phyloP scores from a whole-genome alignment of 1,140 invertebrate species.

The Mesaphorura yosii region DNA sequence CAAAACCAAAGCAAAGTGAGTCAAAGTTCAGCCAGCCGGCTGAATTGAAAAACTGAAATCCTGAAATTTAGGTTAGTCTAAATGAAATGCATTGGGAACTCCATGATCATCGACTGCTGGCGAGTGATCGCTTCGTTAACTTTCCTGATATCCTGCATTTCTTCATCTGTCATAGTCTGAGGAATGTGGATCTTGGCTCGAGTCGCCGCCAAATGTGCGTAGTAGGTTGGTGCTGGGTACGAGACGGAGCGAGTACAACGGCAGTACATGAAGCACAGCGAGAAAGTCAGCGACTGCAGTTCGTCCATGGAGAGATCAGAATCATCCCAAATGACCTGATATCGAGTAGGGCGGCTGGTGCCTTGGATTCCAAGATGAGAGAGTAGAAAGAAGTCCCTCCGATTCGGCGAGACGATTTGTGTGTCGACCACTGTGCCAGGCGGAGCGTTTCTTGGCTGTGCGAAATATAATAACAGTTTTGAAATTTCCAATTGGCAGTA shows the following conservation, averaged over 20 bases:
- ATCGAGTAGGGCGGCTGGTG: slow-evolving; percentile 41
- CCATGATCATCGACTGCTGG: too few relatives aligned
- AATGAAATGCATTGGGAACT: too few relatives aligned
- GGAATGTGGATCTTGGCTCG: background rate
- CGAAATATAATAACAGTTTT: slow-evolving; percentile 27
- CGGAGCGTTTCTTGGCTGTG: slow-evolving; percentile 52
- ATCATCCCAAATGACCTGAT: slow-evolving; percentile 43
- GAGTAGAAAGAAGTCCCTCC: slow-evolving; percentile 76
- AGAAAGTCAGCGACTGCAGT: slow-evolving; percentile 40
- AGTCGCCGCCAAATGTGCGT: slow-evolving; percentile 1
- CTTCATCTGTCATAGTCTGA: too few relatives aligned
- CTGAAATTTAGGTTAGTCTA: too few relatives aligned
- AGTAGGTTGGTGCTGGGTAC: slow-evolving; percentile 35
- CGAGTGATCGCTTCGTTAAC: too few relatives aligned
- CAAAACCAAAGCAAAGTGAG: too few relatives aligned
- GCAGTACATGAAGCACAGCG: slow-evolving; percentile 42
- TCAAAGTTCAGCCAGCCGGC: too few relatives aligned
- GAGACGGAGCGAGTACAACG: slow-evolving; percentile 43
- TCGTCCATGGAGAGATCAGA: slow-evolving; percentile 38
- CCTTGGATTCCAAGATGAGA: slow-evolving; percentile 53
- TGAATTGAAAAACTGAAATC: too few relatives aligned
- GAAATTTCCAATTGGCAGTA: slow-evolving; percentile 1
- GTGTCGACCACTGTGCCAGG: slow-evolving; percentile 74
- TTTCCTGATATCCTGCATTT: too few relatives aligned
- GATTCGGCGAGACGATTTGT: slow-evolving; percentile 61